Base-by-base conservation (phyloP, 2,888 invertebrate species). In the Hypselothyrea guttata region DNA sequence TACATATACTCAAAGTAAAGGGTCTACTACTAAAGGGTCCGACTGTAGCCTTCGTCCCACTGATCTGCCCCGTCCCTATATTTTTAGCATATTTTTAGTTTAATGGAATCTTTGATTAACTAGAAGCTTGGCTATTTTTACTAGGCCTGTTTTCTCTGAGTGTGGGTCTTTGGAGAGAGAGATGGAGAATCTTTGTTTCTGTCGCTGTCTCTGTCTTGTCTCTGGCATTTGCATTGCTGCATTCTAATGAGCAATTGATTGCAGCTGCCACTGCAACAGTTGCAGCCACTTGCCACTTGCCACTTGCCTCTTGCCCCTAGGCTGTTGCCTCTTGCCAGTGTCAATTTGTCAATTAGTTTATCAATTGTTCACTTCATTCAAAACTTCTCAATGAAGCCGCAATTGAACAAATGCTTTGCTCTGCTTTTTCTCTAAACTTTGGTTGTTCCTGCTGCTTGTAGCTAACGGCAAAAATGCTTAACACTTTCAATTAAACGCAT, bases 231-330 rank as follows among this genome's bases (percentile, higher is more conserved):
- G 37, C 44, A 16, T 48, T 63, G 38, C 61, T 56, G 64, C 65
- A 71, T 75, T 83, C 84, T 87, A 85, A 86, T 86, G 86, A 84
- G 81, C 83, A 78, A 81, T 85, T 78, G 86, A 87, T 87, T 86
- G 84, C 57, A 53, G 7, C 22, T 22, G 22, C 22, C 22, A 22
- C 22, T 51, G 56, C 52, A 48, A 40, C 62, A 47, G 30, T 48
- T 30, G 15, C 1, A 0, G 8, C 9, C 33, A 2, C 22, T 1
- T 28, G 2, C 4, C 4, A 12, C 13, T 9, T 7, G 9, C 15
- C 4, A 30, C 13, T 15, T n/a, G 31, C 35, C 12, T 33, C 4
- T 18, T 2, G 15, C 4, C 35, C 9, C 1, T 22, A n/a, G 13
- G 7, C 15, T 9, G 16, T 5, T 12, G 1, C n/a, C 22, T 7